These are phyloP conservation scores for Anguilla obscura DNA, from an alignment of 2,797 vertebrate genomes.

Conservation along the genomic window DNA sequence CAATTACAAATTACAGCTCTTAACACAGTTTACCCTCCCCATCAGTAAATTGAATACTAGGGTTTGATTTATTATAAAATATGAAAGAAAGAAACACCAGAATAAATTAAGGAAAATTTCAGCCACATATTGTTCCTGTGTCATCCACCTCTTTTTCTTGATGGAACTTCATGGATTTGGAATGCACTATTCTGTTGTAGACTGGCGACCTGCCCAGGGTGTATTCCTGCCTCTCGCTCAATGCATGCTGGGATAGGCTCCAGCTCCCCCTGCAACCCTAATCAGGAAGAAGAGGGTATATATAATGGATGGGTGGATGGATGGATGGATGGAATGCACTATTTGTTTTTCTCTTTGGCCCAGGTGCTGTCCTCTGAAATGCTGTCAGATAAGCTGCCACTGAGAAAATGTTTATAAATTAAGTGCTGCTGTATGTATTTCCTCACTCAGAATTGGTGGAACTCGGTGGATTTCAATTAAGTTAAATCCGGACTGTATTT, in stretches of 20 bases:
- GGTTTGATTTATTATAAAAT: neutral
- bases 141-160: neutral
- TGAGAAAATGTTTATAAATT: neutral
- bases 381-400: neutral
- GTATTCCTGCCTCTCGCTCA: too few species aligned
- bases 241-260: too few species aligned
- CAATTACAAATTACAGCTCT: neutral
- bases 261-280: too few species aligned
- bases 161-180: too few species aligned
- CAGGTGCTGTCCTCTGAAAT: neutral
- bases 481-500: neutral
- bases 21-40: neutral
- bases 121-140: neutral
- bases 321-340: neutral
- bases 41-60: neutral
- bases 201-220: too few species aligned
- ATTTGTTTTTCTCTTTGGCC: constrained; percentile 6
- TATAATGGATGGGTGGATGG: too few species aligned
- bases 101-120: neutral
- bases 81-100: neutral
- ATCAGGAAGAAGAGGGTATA: too few species aligned
- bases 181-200: neutral
- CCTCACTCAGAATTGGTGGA: neutral
- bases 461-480: neutral
- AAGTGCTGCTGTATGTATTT: neutral